Conservation (phyloP, 92 coral and sea anemone genomes). For the Isaurus tuberculatus region DNA sequence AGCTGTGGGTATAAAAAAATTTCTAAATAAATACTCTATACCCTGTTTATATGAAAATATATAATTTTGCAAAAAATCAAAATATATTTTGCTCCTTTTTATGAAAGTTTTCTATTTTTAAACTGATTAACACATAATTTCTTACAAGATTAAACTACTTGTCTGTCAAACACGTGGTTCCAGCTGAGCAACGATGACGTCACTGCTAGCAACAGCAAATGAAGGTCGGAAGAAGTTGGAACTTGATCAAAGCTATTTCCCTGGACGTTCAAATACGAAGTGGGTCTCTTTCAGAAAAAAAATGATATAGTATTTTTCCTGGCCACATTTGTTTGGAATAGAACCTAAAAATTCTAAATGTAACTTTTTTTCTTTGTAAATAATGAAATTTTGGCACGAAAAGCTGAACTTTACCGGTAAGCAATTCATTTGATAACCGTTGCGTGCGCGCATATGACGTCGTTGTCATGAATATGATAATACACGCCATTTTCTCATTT, state of each 20-base stretch:
- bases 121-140: conserved; percentile 58
- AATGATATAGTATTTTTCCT: not conserved
- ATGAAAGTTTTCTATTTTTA: not conserved
- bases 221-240: conserved; percentile 68
- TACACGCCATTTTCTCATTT: conserved; percentile 97
- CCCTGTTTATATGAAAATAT: not conserved
- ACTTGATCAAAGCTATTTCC: conserved; percentile 69
- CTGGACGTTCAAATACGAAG: conserved; percentile 26
- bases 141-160: conserved; percentile 48
- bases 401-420: conserved; percentile 80
- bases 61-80: not conserved
- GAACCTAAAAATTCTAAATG: not conserved
- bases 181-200: conserved; percentile 77
- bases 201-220: conserved; percentile 72
- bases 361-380: conserved; percentile 21
- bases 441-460: conserved; percentile 99
- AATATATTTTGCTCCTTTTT: not conserved
- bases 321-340: conserved; percentile 23
- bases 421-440: conserved; percentile 69
- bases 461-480: conserved; percentile 89
- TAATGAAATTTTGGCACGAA: conserved; percentile 85
- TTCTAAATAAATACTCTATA: not conserved
- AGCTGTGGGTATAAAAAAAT: not conserved
- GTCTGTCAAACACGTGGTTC: conserved; percentile 94
- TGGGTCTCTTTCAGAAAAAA: conserved; percentile 18